Conservation (phyloP, 2,113 vertebrate genomes). For the Siniperca knerii region DNA sequence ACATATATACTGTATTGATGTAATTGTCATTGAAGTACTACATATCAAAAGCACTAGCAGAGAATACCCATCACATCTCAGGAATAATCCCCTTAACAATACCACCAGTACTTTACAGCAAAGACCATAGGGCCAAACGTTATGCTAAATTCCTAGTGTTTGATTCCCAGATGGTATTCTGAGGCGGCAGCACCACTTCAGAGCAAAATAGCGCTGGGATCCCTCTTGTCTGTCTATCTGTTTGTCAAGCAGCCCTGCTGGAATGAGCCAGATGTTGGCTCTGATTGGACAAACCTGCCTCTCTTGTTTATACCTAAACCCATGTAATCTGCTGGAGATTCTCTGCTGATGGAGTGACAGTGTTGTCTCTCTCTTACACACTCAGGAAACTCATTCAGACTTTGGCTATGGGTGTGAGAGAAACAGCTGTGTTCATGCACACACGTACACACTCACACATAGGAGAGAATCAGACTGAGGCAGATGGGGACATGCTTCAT, state of each 20-base stretch:
- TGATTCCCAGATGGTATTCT: constrained; percentile 21
- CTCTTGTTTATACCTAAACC: constrained; percentile 69
- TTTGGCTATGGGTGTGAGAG: constrained; percentile 50
- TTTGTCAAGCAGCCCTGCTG: constrained; percentile 49
- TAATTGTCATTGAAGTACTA: background rate
- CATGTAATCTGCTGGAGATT: constrained; percentile 69
- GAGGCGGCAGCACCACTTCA: constrained; percentile 14
- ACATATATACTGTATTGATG: background rate
- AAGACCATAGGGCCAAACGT: background rate
- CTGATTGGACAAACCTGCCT: constrained; percentile 73
- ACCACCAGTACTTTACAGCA: background rate
- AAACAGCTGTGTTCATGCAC: constrained; percentile 65
- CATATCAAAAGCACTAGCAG: background rate
- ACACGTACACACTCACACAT: constrained; percentile 14
- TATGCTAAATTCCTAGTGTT: constrained; percentile 5
- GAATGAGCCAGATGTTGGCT: constrained; percentile 74
- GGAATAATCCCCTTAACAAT: background rate
- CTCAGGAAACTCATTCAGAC: constrained; percentile 65
- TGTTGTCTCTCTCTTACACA: constrained; percentile 45
- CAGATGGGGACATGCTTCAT: constrained; percentile 79
- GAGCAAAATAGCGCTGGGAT: constrained; percentile 17
- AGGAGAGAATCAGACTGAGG: constrained; percentile 43
- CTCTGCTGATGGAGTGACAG: constrained; percentile 55
- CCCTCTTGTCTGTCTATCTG: constrained; percentile 23
- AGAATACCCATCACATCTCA: background rate